phyloP scores from a whole-genome alignment of 2,113 vertebrate species.

The Paramormyrops kingsleyae region DNA sequence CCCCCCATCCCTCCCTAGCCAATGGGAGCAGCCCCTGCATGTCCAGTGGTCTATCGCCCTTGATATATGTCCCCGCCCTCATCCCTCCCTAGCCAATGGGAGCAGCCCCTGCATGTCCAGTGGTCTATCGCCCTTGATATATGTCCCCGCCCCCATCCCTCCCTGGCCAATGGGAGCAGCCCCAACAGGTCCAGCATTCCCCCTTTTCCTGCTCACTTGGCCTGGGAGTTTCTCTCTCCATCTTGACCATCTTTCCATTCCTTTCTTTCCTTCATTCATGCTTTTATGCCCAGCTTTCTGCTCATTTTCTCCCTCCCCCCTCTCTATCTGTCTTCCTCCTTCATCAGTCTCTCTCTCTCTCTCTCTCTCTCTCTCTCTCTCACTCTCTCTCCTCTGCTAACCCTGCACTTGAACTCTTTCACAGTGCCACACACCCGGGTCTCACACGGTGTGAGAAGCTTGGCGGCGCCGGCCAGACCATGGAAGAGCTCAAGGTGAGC shows the following conservation, averaged over 20 bases:
- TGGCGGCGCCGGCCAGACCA: background rate
- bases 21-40: conserved; percentile 71
- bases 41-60: conserved; percentile 73
- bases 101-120: conserved; percentile 71
- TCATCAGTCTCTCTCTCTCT: background rate
- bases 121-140: conserved; percentile 77
- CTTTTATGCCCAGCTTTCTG: background rate
- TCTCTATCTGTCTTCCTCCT: background rate
- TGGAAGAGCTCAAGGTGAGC: conserved; percentile 17
- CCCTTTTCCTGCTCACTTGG: background rate
- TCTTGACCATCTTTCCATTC: background rate
- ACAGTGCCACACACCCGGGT: background rate
- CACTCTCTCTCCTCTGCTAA: background rate
- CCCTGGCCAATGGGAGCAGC: conserved; percentile 70
- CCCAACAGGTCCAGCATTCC: conserved; percentile 61
- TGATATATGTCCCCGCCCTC: conserved; percentile 60
- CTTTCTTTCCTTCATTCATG: background rate
- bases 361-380: background rate
- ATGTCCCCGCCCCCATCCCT: conserved; percentile 37
- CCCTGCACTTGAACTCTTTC: background rate
- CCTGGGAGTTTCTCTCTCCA: background rate
- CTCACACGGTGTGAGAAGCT: background rate
- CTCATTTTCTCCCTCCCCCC: background rate
- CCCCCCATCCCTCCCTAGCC: conserved; percentile 51
- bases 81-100: conserved; percentile 62